A percentile compares a stretch with the other conserved stretches of the same genome.
Evolutionary conservation across 2,888 invertebrate species (phyloP).

Genomic region (Julus scanicus): DNA sequence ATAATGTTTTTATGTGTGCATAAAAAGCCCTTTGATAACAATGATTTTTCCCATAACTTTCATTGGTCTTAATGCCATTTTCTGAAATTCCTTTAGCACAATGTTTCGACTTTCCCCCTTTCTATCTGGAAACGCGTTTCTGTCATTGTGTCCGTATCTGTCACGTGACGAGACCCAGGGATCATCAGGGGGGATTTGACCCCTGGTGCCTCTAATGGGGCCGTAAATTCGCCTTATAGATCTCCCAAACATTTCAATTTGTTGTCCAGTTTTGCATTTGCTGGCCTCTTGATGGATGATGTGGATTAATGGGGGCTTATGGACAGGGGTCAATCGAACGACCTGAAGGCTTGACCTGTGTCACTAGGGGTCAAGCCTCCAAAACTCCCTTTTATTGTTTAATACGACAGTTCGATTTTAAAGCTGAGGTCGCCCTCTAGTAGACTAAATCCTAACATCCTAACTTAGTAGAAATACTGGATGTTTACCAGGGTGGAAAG

Average conservation of each 20-base stretch:
- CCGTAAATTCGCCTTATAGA: constrained; percentile 7
- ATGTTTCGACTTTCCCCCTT: background rate
- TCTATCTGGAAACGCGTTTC: background rate
- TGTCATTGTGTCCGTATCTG: background rate
- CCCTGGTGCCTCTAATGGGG: background rate
- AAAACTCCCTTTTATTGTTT: background rate
- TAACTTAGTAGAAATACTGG: too few relatives aligned
- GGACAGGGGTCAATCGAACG: background rate
- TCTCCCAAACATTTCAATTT: background rate
- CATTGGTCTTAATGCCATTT: too few relatives aligned
- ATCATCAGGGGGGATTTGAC: background rate
- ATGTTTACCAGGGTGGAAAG: too few relatives aligned
- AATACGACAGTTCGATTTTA: background rate
- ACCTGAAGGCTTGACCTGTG: background rate
- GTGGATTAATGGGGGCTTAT: background rate
- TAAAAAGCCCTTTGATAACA: too few relatives aligned
- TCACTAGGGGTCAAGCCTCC: background rate
- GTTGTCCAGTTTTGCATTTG: background rate
- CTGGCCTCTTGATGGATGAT: background rate
- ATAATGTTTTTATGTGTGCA: too few relatives aligned
- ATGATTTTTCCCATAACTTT: too few relatives aligned
- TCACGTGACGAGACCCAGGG: background rate
- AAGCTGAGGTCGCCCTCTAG: background rate
- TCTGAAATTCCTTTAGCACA: too few relatives aligned
- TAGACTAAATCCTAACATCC: too few relatives aligned